A percentile compares a stretch with the other conserved stretches of the same genome.
These are phyloP conservation scores for Mastomys coucha DNA, from an alignment of 2,113 vertebrate genomes.

Conservation along the genomic window DNA sequence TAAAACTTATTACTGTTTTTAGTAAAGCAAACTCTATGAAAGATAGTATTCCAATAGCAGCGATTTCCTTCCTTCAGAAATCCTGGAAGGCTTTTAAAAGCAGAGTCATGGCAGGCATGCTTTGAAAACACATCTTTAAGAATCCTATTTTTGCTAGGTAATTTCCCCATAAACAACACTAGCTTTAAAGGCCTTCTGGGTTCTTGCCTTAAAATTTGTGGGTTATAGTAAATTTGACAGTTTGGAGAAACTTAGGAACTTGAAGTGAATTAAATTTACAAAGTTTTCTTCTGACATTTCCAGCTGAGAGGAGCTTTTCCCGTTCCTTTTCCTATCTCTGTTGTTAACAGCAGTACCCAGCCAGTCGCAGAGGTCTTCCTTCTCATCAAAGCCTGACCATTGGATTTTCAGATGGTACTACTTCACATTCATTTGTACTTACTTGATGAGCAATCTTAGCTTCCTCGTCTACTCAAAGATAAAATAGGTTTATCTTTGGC, in stretches of 20 bases:
- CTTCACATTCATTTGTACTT: not conserved
- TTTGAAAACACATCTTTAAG: slow-evolving; percentile 53
- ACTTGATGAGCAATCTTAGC: not conserved
- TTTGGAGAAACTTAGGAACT: slow-evolving; percentile 25
- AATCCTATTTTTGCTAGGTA: slow-evolving; percentile 55
- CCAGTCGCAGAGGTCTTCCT: not conserved
- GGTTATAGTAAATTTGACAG: slow-evolving; percentile 6
- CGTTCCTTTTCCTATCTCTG: not conserved
- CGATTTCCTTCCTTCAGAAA: slow-evolving; percentile 73
- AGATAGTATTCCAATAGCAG: slow-evolving; percentile 71
- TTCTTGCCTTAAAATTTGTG: slow-evolving; percentile 36
- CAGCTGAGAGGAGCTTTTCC: not conserved
- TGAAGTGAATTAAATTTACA: slow-evolving; percentile 1
- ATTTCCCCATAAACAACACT: slow-evolving; percentile 62
- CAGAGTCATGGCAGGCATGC: slow-evolving; percentile 54
- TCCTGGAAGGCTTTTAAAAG: slow-evolving; percentile 69
- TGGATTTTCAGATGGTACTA: not conserved
- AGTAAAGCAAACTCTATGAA: slow-evolving; percentile 64
- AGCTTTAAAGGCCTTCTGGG: slow-evolving; percentile 55
- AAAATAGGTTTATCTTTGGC: not conserved
- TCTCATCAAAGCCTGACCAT: not conserved
- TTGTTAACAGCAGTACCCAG: not conserved
- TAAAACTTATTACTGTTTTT: slow-evolving; percentile 60
- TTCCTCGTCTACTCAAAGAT: not conserved
- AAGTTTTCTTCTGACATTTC: slow-evolving; percentile 3